Base-by-base conservation (phyloP, 2,797 vertebrate species). In the Eutrigla gurnardus region DNA sequence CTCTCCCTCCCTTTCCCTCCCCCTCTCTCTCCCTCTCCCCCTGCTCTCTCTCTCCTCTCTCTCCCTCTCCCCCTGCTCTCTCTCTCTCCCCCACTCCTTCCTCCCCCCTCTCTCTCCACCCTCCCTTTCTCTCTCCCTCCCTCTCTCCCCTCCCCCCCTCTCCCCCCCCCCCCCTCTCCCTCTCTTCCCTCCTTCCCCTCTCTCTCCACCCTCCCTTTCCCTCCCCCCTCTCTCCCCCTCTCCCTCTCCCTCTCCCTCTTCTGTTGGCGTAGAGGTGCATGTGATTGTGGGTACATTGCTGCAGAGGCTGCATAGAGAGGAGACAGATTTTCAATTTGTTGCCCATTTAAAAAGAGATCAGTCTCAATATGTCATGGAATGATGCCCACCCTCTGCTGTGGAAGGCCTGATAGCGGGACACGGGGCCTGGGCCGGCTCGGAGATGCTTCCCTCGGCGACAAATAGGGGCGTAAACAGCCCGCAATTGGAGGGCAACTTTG, bases 301-400 rank as follows among this genome's bases (percentile, higher is more conserved):
- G 69, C 74, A 76, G 45, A 57, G 43, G 66, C 80, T 83, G 81
- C 71, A 84, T 73, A 67, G 42, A 77, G 78, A 75, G 47, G 75
- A 88, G 89, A 87, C 84, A 83, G 86, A 88, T 91, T 93, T 94
- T 93, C 92, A 92, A 93, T 94, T 94, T 93, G 91, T 92, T 93
- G 85, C 90, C 89, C 90, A 92, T 94, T 93, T 92, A 92, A 93
- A 92, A 90, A 92, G 87, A 91, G 91, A 94, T 94, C 92, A 89
- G 89, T 93, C 93, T 93, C 92, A 93, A 90, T 94, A 88, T 92
- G 89, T 91, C 88, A 83, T 73, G 66, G 78, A 82, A 78, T 82
- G 85, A 88, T 85, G 77, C 82, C 90, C 84, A 79, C 61, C 65
- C 70, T 81, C 78, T 75, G 73, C 87, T 70, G 82, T 78, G 35